These are phyloP conservation scores for Papilio aristodemus DNA, from an alignment of 1,140 invertebrate species.

Conservation along the genomic window DNA sequence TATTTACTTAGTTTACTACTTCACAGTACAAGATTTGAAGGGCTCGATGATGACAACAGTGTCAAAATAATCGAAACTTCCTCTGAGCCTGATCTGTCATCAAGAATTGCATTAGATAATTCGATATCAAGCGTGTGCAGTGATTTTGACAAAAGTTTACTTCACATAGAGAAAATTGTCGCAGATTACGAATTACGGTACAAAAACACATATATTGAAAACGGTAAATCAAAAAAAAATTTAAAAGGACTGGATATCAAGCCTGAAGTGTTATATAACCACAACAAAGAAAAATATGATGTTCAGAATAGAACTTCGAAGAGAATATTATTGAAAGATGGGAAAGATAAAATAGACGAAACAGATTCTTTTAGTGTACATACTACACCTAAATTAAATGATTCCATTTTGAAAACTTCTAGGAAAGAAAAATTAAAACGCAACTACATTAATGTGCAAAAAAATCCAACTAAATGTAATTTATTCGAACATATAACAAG, in stretches of 20 bases:
- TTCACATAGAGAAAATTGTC: constrained; percentile 56
- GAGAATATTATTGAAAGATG: neutral
- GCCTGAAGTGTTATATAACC: constrained; percentile 10
- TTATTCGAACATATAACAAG: constrained; percentile 59
- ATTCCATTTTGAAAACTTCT: constrained; percentile 55
- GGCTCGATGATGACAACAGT: constrained; percentile 40
- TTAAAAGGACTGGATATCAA: neutral
- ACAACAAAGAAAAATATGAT: constrained; percentile 2
- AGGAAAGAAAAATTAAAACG: constrained; percentile 43
- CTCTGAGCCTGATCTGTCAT: constrained; percentile 52
- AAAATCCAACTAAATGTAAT: constrained; percentile 49
- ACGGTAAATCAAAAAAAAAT: constrained; percentile 37
- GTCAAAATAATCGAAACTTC: constrained; percentile 58
- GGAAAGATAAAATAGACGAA: neutral
- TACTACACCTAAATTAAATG: neutral
- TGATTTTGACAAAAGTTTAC: constrained; percentile 52
- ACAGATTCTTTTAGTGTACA: neutral
- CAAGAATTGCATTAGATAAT: constrained; percentile 33
- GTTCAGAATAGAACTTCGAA: neutral
- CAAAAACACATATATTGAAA: constrained; percentile 53
- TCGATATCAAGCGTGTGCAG: constrained; percentile 21
- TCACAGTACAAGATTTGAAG: constrained; percentile 27
- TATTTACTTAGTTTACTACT: constrained; percentile 39
- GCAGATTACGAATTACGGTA: constrained; percentile 45
- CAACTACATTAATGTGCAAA: constrained; percentile 44